Evolutionary conservation across 2,797 vertebrate species (phyloP), one percentile per base, ranked within the genome.

Genomic region (Phalanger gymnotis): DNA sequence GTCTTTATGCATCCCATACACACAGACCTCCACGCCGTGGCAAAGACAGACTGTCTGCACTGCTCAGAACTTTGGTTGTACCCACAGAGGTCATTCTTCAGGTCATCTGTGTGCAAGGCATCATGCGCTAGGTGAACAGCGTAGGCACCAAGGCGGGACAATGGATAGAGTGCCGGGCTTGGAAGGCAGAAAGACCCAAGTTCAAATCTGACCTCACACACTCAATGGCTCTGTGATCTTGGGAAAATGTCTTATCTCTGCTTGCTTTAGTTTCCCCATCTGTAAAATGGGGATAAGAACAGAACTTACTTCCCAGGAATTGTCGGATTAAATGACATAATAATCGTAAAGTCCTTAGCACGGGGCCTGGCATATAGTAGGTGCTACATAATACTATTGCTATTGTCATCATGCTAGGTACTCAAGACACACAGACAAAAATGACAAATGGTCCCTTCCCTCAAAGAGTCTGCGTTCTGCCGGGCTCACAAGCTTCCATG

Each of bases 81-180:
- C n/a, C n/a, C 66, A 22, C n/a, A 40, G 34, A 73, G 34, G 11
- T 66, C 61, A 14, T n/a, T n/a, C 61, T 30, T 58, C 57, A n/a
- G n/a, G n/a, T 25, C 66, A 40, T 19, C 6, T 40, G 11, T 73
- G n/a, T 73, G 66, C 66, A 40, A 40, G 19, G n/a, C 19, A 73
- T 6, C n/a, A 19, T 10, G 61, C 0, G 6, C 13, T 40, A 10
- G 3, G 7, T 73, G 19, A 1, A 22, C 7, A 40, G 2, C 10
- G 16, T 40, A 73, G n/a, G n/a, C 16, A 40, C 19, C 16, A 22
- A 40, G 22, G 66, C 22, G 6, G 61, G 7, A 7, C 22, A 40
- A 9, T 40, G n/a, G 58, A 40, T 22, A 22, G 2, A 73, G 16
- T 6, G 0, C 4, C 19, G 9, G 66, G 66, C 66, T n/a, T 9